Conservation (phyloP, 2,113 vertebrate genomes). For the Malurus melanocephalus region DNA sequence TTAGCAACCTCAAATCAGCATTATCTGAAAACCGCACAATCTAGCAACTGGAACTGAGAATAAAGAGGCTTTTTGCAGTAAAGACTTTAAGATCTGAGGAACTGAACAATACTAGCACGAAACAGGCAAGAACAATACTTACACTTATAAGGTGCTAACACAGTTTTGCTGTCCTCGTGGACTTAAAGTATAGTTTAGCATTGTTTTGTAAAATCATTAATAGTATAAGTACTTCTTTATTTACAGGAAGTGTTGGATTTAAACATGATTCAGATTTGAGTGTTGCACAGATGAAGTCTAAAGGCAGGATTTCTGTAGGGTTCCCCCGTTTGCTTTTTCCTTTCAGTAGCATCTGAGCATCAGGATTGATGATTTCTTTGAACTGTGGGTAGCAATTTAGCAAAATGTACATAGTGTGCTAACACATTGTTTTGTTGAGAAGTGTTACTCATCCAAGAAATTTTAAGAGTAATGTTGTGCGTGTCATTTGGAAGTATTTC, state of each 20-base stretch:
- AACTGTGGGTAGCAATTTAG: not conserved
- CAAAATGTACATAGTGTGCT: not conserved
- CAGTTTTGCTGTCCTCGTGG: not conserved
- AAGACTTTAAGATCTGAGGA: not conserved
- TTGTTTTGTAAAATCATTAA: not conserved
- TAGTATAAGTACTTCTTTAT: not conserved
- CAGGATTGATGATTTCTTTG: not conserved
- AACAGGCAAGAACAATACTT: not conserved
- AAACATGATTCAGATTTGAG: not conserved
- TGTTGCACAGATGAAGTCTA: not conserved
- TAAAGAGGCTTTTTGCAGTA: constrained; percentile 45
- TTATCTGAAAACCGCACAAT: constrained; percentile 24
- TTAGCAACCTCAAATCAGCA: constrained; percentile 27
- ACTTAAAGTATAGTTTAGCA: not conserved
- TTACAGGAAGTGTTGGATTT: not conserved
- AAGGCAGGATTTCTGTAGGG: not conserved
- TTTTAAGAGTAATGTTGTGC: not conserved
- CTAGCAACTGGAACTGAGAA: not conserved
- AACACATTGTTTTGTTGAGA: not conserved
- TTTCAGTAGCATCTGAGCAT: not conserved
- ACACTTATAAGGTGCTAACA: not conserved
- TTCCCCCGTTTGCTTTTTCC: not conserved
- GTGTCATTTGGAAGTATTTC: not conserved
- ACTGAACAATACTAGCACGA: not conserved
- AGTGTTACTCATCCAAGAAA: not conserved